A percentile compares a stretch with the other conserved stretches of the same genome.
Conservation (phyloP, 2,113 vertebrate species). For the Elgaria multicarinata region DNA sequence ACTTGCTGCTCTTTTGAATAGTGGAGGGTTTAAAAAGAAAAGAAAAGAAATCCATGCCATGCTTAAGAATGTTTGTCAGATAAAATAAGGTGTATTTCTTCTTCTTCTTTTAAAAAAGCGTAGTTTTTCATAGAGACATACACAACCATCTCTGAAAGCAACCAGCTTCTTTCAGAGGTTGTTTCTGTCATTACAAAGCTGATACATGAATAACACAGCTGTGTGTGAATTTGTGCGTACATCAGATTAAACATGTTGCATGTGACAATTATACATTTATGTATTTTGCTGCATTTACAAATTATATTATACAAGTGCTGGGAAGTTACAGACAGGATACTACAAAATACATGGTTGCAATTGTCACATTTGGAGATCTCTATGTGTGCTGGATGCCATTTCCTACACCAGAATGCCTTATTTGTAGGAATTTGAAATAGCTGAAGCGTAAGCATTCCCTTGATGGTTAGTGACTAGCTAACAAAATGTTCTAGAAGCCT, state of each 20-base stretch:
- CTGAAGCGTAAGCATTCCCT: neutral
- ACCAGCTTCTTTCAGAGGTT: neutral
- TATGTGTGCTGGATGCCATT: neutral
- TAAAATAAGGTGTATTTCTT: neutral
- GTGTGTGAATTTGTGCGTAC: neutral
- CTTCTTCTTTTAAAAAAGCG: neutral
- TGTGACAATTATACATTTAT: neutral
- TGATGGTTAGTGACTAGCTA: neutral
- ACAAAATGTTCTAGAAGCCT: neutral
- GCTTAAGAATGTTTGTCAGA: neutral
- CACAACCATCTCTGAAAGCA: neutral
- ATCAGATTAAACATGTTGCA: neutral
- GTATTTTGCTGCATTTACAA: neutral
- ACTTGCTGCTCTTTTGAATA: slow-evolving; percentile 9
- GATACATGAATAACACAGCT: neutral
- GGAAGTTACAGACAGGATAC: neutral
- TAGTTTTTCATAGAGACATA: neutral
- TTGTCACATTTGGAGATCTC: neutral
- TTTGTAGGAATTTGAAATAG: neutral
- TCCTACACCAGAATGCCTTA: neutral
- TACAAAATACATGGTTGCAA: neutral
- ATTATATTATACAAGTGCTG: neutral
- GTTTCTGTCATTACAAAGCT: neutral
- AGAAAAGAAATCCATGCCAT: slow-evolving; percentile 19
- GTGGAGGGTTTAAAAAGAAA: too few relatives aligned